Percentiles rank a stretch among this genome's conserved stretches.
phyloP scores from a whole-genome alignment of 2,888 invertebrate genomes.

The Trachelus stipa region DNA sequence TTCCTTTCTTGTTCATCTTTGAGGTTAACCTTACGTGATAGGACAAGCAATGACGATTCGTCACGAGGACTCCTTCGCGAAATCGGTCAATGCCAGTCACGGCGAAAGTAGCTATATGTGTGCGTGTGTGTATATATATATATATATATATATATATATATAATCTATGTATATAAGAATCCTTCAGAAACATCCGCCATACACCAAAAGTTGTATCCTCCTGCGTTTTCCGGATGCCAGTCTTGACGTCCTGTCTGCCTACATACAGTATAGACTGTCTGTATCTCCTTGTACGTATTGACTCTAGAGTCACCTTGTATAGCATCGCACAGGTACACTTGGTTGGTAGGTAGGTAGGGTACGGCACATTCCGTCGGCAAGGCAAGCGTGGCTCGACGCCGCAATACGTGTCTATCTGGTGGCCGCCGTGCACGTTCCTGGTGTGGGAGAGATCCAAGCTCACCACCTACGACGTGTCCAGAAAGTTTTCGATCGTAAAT shows the following conservation, averaged over 20 bases:
- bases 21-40: background rate
- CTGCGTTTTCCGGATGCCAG: background rate
- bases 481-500: conserved; percentile 57
- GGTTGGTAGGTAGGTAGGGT: conserved; percentile 18
- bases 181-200: background rate
- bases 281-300: background rate
- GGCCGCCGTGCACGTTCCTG: conserved; percentile 29
- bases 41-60: background rate
- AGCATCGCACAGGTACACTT: conserved; percentile 35
- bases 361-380: conserved; percentile 44
- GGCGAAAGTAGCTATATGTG: background rate
- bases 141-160: background rate
- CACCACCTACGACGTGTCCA: conserved; percentile 45
- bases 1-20: background rate
- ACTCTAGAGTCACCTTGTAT: conserved; percentile 33
- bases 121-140: background rate
- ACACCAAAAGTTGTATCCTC: background rate
- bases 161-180: background rate
- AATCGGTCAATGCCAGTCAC: background rate
- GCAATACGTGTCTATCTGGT: conserved; percentile 28
- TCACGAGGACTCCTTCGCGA: background rate
- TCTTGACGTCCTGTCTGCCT: background rate
- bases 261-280: background rate
- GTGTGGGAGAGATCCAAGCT: conserved; percentile 26
- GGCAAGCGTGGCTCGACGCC: conserved; percentile 35